Base-by-base conservation (phyloP, 1,140 invertebrate genomes). In the Drosophila ficusphila region DNA sequence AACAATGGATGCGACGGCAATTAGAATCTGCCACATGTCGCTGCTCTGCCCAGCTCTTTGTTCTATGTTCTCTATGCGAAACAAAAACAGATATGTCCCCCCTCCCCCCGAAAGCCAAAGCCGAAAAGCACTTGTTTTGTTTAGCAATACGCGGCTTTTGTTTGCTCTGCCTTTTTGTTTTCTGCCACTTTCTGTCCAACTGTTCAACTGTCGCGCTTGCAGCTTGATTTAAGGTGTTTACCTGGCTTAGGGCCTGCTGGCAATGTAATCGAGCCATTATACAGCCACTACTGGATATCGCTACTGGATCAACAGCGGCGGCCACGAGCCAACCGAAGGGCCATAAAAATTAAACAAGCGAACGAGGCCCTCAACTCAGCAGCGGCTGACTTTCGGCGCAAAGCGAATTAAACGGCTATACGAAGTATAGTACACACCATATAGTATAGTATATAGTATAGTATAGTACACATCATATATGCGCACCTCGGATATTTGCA, bases 1-100 rank as follows among this genome's bases (percentile, higher is more conserved):
- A 21, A 62, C 57, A 61, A 62, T 62, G 58, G 29, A 54, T 34
- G 4, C 56, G 54, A 27, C 65, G 56, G 41, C 62, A 76, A 76
- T 75, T 76, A 67, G 34, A 65, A 62, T 36, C 61, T 76, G 78
- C 65, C 78, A 73, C 54, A 82, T 82, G 78, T 67, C 57, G 53
- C 73, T 44, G n/a, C n/a, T n/a, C n/a, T 48, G 34, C n/a, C n/a
- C n/a, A n/a, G 52, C 65, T 36, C 56, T 58, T 79, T 79, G 77
- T 77, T 82, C 56, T 46, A 12, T 0, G 4, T 14, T 39, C 49
- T 62, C 69, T 71, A 77, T 78, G 76, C 70, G 74, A 78, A 74
- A 39, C 29, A 18, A 78, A 78, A 74, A 39, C 29, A 18, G 16
- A 33, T 21, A 38, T 42, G 4, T n/a, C n/a, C n/a, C n/a, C n/a